Percentiles rank a stretch among this genome's conserved stretches.
Evolutionary conservation across 2,113 vertebrate genomes (phyloP).

Genomic region (Eulemur rufifrons): DNA sequence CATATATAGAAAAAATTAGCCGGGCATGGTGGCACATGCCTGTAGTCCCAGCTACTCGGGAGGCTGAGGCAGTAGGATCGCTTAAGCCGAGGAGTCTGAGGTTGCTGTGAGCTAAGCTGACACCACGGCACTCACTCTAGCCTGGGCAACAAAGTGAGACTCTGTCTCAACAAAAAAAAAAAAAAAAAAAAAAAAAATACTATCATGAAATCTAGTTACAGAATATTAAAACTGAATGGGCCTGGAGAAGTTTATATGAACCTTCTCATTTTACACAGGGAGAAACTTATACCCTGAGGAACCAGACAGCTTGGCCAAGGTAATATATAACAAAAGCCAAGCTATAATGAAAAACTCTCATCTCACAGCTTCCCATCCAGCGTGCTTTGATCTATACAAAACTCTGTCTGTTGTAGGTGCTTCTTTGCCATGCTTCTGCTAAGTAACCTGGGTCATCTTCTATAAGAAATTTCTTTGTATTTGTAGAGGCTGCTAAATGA

Average conservation of each 20-base stretch:
- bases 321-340: not conserved
- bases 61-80: too few species aligned
- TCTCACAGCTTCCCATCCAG: not conserved
- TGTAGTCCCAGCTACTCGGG: too few species aligned
- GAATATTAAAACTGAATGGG: not conserved
- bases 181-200: not conserved
- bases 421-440: not conserved
- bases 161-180: too few species aligned
- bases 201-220: constrained; percentile 23
- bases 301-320: not conserved
- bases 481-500: constrained; percentile 23
- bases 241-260: constrained; percentile 36
- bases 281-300: not conserved
- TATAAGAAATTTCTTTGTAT: constrained; percentile 8
- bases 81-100: too few species aligned
- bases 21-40: too few species aligned
- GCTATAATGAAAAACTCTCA: not conserved
- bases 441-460: not conserved
- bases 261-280: not conserved
- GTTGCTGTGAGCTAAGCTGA: too few species aligned
- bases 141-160: too few species aligned
- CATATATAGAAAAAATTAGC: too few species aligned
- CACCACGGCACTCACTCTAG: too few species aligned
- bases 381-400: not conserved
- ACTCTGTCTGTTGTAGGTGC: not conserved